phyloP scores from a whole-genome alignment of 2,113 vertebrate species.

The Oreocharis arfaki region DNA sequence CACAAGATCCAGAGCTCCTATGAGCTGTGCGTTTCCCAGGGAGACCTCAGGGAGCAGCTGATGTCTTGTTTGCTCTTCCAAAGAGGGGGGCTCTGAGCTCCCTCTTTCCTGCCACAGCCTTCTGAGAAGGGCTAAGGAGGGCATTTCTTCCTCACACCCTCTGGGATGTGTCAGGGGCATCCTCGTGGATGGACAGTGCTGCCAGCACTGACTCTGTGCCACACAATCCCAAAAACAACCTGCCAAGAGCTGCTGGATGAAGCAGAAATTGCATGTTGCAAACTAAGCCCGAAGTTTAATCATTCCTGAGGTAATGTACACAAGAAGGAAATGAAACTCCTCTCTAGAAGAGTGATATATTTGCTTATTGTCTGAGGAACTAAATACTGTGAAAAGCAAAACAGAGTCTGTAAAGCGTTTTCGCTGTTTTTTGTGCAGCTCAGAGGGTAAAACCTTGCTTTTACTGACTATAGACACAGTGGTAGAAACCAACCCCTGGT shows the following conservation, averaged over 20 bases:
- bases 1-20: background rate
- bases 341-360: background rate
- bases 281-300: background rate
- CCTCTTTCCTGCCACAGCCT: background rate
- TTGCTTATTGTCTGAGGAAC: background rate
- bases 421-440: background rate
- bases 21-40: background rate
- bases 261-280: background rate
- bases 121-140: background rate
- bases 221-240: background rate
- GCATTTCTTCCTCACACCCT: background rate
- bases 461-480: background rate
- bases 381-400: background rate
- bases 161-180: background rate
- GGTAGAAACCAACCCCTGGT: background rate
- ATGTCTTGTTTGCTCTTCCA: background rate
- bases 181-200: accelerated
- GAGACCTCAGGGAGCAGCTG: background rate
- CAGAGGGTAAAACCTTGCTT: background rate
- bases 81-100: background rate
- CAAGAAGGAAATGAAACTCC: background rate
- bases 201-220: background rate
- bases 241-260: background rate
- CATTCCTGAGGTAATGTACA: background rate
- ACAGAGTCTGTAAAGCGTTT: background rate